Evolutionary conservation across 2,888 invertebrate genomes (phyloP).

Genomic region (Furcula furcula): DNA sequence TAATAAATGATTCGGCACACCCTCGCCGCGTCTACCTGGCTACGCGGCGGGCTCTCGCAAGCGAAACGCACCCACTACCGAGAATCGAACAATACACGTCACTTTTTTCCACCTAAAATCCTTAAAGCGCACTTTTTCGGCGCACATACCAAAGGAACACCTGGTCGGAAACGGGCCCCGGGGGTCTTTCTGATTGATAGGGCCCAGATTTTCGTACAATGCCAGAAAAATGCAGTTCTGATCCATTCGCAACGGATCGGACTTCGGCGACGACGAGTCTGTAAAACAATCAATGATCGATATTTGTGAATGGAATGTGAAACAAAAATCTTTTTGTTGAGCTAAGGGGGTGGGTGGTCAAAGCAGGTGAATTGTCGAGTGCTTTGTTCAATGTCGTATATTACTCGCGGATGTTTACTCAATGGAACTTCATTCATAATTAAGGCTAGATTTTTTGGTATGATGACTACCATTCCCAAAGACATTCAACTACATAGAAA

Average conservation of each 20-base stretch:
- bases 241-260: constrained; percentile 42
- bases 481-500: no score
- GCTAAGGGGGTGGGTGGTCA: constrained; percentile 53
- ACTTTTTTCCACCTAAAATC: constrained; percentile 60
- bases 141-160: constrained; percentile 78
- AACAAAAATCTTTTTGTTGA: constrained; percentile 64
- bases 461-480: no score
- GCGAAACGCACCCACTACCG: constrained; percentile 56
- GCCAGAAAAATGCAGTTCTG: constrained; percentile 54
- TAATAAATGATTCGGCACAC: constrained; percentile 1
- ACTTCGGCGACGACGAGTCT: constrained; percentile 74
- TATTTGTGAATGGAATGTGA: constrained; percentile 70
- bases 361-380: constrained; percentile 59
- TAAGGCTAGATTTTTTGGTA: neutral
- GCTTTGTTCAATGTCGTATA: constrained; percentile 19
- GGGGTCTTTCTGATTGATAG: constrained; percentile 78
- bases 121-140: constrained; percentile 74
- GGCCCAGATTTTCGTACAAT: constrained; percentile 62
- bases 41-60: constrained; percentile 32
- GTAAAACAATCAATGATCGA: constrained; percentile 80
- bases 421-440: constrained; percentile 17
- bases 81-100: constrained; percentile 70
- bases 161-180: constrained; percentile 80
- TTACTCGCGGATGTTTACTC: neutral
- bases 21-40: constrained; percentile 59